A percentile compares a stretch with the other conserved stretches of the same genome.
Evolutionary conservation across 2,113 vertebrate genomes (phyloP).

Genomic region (Lichenostomus cassidix): DNA sequence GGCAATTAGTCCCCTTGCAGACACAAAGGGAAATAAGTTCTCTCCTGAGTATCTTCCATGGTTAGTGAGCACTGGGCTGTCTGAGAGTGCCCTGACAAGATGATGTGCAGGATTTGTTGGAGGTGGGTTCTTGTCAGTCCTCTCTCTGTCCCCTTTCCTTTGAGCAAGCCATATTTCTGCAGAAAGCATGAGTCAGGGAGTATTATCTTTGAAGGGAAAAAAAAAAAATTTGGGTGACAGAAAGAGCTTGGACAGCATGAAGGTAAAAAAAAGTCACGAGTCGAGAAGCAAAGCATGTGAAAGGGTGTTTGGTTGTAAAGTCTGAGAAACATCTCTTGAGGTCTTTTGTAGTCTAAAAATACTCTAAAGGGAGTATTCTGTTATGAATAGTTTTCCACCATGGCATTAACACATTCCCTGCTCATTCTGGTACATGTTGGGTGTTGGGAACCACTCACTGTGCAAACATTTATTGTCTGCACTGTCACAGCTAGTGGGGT

Average conservation of each 20-base stretch:
- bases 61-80: not conserved
- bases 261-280: not conserved
- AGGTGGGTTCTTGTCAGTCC: not conserved
- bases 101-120: not conserved
- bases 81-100: not conserved
- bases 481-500: not conserved
- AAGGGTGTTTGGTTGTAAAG: not conserved
- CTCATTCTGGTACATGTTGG: rapidly evolving
- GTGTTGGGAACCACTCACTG: not conserved
- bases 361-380: not conserved
- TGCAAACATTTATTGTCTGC: not conserved
- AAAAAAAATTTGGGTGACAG: not conserved
- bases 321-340: not conserved
- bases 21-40: not conserved
- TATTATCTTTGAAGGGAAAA: not conserved
- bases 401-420: not conserved
- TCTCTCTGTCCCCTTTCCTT: not conserved
- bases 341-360: not conserved
- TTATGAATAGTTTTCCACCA: not conserved
- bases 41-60: not conserved
- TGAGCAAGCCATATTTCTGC: not conserved
- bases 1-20: not conserved
- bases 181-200: not conserved
- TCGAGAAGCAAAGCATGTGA: not conserved
- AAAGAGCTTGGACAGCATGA: not conserved